Conservation (phyloP, 2,113 vertebrate species). For the Corvus cornix region DNA sequence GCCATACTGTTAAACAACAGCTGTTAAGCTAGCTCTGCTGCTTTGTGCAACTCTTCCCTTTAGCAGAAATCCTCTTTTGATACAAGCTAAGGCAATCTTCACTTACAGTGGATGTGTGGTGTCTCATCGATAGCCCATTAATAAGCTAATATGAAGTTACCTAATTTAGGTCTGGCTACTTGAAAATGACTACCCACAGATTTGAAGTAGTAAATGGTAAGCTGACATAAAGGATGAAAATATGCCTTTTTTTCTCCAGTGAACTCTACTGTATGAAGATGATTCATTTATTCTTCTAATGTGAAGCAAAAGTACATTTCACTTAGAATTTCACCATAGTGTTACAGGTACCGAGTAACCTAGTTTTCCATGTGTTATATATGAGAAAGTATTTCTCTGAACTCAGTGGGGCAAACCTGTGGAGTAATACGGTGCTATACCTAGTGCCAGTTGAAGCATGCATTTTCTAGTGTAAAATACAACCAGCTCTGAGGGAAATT, state of each 20-base stretch:
- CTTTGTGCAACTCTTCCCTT: background rate
- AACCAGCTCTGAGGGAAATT: background rate
- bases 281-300: background rate
- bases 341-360: background rate
- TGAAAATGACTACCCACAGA: background rate
- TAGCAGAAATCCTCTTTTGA: background rate
- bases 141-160: background rate
- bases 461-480: background rate
- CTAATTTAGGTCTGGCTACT: background rate
- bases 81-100: background rate
- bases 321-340: background rate
- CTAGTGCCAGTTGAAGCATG: background rate
- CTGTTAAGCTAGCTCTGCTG: background rate
- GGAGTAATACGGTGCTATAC: background rate
- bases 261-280: background rate
- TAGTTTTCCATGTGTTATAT: background rate
- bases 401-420: background rate
- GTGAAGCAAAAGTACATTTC: background rate
- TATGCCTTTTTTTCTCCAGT: background rate
- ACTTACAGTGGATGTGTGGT: background rate
- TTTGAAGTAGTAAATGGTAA: background rate
- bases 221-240: background rate
- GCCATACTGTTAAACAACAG: background rate
- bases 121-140: background rate
- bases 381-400: background rate